Base-by-base conservation (phyloP, 1,140 invertebrate genomes). In the Diplogasteroides magnus region DNA sequence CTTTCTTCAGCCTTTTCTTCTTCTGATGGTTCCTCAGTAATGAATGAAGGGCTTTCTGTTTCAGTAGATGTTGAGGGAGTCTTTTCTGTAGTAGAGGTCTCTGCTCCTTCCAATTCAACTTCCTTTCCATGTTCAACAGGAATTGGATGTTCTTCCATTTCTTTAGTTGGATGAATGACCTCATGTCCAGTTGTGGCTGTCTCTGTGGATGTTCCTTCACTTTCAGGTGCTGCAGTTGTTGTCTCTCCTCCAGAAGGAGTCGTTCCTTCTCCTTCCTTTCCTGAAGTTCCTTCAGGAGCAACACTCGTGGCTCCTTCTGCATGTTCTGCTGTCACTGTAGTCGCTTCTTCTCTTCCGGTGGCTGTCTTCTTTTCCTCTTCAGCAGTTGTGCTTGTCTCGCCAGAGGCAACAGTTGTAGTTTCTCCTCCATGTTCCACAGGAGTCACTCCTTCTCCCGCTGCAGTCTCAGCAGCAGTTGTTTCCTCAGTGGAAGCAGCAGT, bases 291-390 rank as follows among this genome's bases (percentile, higher is more conserved):
- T 13, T n/a, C 26, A 0, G 27, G 55, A 55, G 68, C 2, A n/a
- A 61, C 27, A 1, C 15, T 37, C 23, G 62, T 69, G 19, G 61
- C 60, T 27, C 31, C 31, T 59, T 69, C 65, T 29, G 48, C 65
- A 13, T 29, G 32, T 23, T 6, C 65, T 67, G n/a, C 65, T 26
- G 65, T 31, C 2, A 67, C 65, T 2, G 65, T 26, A 1, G 70
- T 67, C 58, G 57, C 48, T 32, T 71, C 69, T 60, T 71, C 70
- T 60, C 28, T 65, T 13, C 26, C 66, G 13, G 48, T 15, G 27
- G 62, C 31, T n/a, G 69, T 55, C 15, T 64, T 71, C 15, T 58
- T 55, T 55, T 67, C 64, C 28, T 67, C 69, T 48, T 32, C 69
- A 31, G 69, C 26, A 29, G 55, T 23, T 23, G 31, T 27, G 28